phyloP scores from a whole-genome alignment of 2,113 vertebrate genomes.

The Enhydra lutris region DNA sequence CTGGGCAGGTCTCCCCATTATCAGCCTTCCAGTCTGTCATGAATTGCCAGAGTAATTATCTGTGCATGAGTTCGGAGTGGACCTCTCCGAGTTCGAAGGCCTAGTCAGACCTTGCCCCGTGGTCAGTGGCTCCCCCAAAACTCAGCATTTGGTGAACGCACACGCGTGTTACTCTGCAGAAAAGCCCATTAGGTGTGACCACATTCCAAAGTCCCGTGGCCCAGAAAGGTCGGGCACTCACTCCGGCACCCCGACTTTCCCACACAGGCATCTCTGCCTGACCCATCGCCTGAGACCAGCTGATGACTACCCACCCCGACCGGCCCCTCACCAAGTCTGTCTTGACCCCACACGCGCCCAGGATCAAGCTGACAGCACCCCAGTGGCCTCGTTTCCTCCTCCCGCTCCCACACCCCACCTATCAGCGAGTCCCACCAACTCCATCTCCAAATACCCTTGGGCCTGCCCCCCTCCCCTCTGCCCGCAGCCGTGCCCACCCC shows the following conservation, averaged over 20 bases:
- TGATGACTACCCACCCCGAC: neutral
- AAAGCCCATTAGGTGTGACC: neutral
- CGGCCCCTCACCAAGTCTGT: fast-evolving
- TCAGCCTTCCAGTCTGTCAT: neutral
- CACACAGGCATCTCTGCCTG: neutral
- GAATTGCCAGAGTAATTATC: too few species aligned
- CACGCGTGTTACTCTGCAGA: neutral
- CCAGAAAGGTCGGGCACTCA: neutral
- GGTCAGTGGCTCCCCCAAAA: fast-evolving
- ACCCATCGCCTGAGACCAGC: neutral
- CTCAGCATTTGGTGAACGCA: fast-evolving
- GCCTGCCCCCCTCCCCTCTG: neutral
- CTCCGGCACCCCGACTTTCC: neutral
- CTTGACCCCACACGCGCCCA: fast-evolving
- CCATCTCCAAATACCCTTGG: neutral
- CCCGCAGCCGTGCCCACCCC: fast-evolving
- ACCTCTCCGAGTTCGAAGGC: neutral
- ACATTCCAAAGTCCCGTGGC: neutral
- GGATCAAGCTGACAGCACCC: fast-evolving
- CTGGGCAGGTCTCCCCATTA: neutral
- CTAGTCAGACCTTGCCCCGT: fast-evolving
- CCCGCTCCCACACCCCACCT: fast-evolving
- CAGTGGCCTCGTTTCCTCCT: neutral
- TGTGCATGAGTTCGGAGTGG: neutral
- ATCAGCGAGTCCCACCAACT: neutral